A percentile compares a stretch with the other conserved stretches of the same genome.
Conservation (phyloP, 2,888 invertebrate species). For the Lapara coniferarum region DNA sequence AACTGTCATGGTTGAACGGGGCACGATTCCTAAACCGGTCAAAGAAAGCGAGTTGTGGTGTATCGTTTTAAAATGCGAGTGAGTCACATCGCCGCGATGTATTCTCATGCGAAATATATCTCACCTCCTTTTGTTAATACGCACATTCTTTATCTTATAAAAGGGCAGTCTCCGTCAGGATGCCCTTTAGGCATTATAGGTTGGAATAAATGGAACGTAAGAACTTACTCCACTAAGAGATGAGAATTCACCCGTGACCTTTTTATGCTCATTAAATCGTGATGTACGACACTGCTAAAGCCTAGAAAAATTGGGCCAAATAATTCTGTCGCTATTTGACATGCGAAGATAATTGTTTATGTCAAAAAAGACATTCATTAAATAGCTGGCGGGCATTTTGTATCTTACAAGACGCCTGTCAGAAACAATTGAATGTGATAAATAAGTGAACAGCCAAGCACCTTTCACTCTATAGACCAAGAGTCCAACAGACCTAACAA, state of each 20-base stretch:
- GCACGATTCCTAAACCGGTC: slow-evolving; percentile 67
- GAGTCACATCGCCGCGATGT: slow-evolving; percentile 41
- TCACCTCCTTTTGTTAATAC: neutral
- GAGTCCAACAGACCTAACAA: slow-evolving; percentile 47
- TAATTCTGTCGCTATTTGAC: neutral
- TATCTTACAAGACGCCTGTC: slow-evolving; percentile 26
- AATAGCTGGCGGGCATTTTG: neutral
- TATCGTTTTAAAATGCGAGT: slow-evolving; percentile 48
- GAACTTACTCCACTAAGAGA: neutral
- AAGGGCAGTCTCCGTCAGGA: neutral
- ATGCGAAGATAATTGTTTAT: neutral
- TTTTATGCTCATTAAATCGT: neutral
- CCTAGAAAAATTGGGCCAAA: neutral
- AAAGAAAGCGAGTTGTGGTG: slow-evolving; percentile 68
- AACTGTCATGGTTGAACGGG: slow-evolving; percentile 52
- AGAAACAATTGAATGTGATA: slow-evolving; percentile 45
- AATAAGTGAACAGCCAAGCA: slow-evolving; percentile 40
- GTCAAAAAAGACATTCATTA: slow-evolving; percentile 5
- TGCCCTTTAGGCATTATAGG: neutral
- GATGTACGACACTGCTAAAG: slow-evolving; percentile 1
- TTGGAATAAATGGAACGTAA: slow-evolving; percentile 1
- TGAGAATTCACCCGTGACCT: neutral
- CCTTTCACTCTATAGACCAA: slow-evolving; percentile 58
- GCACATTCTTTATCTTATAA: neutral
- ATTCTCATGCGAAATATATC: slow-evolving; percentile 47